Evolutionary conservation across 37 sponge, comb jelly and placozoan species (phyloP).

Genomic region (Mnemiopsis leidyi): DNA sequence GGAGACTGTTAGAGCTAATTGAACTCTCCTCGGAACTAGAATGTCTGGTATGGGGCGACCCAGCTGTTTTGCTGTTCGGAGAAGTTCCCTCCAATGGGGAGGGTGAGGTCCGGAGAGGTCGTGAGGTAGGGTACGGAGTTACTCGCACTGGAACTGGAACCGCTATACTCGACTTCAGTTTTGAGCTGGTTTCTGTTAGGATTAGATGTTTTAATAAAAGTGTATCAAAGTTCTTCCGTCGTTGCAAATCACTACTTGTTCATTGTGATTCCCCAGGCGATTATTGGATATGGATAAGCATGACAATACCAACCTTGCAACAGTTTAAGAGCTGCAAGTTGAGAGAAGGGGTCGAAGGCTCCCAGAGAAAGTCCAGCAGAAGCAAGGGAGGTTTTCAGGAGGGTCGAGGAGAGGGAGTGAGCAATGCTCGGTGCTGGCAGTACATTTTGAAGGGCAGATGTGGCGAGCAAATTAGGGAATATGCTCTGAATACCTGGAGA

Average conservation of each 20-base stretch:
- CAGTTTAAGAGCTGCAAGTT: slow-evolving; percentile 42
- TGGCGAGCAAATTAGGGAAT: slow-evolving; percentile 7
- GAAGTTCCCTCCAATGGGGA: neutral
- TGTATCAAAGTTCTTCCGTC: too few species aligned
- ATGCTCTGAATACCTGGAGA: neutral
- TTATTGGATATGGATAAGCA: too few species aligned
- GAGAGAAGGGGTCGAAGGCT: slow-evolving; percentile 29
- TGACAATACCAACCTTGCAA: slow-evolving; percentile 33
- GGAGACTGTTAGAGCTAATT: slow-evolving; percentile 4
- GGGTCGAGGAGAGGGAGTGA: neutral
- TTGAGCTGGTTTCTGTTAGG: slow-evolving; percentile 63
- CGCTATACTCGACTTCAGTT: slow-evolving; percentile 20
- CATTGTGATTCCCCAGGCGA: too few species aligned
- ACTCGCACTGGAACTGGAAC: slow-evolving; percentile 56
- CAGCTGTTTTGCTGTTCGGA: neutral
- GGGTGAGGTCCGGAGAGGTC: neutral
- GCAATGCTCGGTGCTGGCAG: neutral
- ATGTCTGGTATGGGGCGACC: slow-evolving; percentile 25
- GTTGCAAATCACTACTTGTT: too few species aligned
- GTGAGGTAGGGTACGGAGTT: neutral
- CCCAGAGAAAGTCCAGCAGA: neutral
- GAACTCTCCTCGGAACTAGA: slow-evolving; percentile 54
- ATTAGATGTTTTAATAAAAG: too few species aligned
- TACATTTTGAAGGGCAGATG: neutral
- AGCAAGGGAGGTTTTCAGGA: neutral